Conservation (phyloP, 1,140 invertebrate genomes). For the Lepidurus arcticus region DNA sequence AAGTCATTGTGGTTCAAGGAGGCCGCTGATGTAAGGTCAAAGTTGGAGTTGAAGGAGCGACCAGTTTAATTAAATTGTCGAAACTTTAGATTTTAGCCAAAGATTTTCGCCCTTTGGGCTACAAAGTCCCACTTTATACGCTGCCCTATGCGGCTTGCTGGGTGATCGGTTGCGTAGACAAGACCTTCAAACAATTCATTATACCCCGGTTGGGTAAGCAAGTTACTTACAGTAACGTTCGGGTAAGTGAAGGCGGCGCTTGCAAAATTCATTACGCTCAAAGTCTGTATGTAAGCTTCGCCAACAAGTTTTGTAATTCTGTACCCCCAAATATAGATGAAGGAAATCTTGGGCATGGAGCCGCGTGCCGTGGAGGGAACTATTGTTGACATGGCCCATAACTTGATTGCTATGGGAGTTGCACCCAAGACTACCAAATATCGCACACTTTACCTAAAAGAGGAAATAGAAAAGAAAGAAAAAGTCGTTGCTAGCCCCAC, state of each 20-base stretch:
- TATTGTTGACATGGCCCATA: not conserved
- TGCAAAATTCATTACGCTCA: not conserved
- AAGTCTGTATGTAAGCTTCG: too few relatives aligned
- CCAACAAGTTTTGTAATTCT: not conserved
- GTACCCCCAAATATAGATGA: not conserved
- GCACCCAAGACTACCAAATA: not conserved
- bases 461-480: not conserved
- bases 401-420: not conserved
- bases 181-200: not conserved
- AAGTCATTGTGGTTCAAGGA: not conserved
- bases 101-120: not conserved
- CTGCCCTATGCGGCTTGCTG: not conserved
- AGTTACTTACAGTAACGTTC: not conserved
- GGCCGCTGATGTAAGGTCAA: not conserved
- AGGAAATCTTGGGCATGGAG: constrained; percentile 1
- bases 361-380: not conserved
- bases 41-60: not conserved
- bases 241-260: not conserved
- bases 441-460: not conserved
- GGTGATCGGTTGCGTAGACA: constrained; percentile 2
- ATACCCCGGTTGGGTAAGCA: not conserved
- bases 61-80: not conserved
- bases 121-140: not conserved
- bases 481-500: not conserved
- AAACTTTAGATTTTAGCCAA: not conserved